These are phyloP conservation scores for Mesocentrotus franciscanus DNA, from an alignment of 53 echinoderm and acorn worm genomes.

Conservation along the genomic window DNA sequence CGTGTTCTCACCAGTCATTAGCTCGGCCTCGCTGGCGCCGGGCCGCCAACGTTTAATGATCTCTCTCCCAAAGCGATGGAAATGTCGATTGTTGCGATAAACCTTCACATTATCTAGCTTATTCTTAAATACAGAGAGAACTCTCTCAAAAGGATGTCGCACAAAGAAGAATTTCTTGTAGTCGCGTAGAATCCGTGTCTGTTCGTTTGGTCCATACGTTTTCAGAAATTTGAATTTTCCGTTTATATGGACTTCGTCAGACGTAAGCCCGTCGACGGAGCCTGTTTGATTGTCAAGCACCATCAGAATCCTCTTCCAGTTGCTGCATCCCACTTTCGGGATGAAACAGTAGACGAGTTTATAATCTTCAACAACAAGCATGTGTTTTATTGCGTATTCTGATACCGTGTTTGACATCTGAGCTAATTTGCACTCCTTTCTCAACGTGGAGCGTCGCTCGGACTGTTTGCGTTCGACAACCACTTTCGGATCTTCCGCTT, in stretches of 20 bases:
- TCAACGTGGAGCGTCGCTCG: background rate
- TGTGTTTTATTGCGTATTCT: conserved; percentile 67
- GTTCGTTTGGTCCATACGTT: background rate
- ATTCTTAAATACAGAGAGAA: conserved; percentile 66
- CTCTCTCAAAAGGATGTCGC: conserved; percentile 40
- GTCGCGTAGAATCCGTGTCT: conserved; percentile 24
- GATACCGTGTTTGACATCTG: background rate
- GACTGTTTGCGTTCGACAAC: background rate
- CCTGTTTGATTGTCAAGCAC: conserved; percentile 82
- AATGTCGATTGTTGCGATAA: conserved; percentile 81
- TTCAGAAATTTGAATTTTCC: conserved; percentile 23
- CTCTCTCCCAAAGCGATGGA: conserved; percentile 81
- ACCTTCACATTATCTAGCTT: conserved; percentile 76
- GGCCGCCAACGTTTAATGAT: conserved; percentile 85
- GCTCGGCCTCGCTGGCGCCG: conserved; percentile 74
- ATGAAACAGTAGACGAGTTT: conserved; percentile 87
- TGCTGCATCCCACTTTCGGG: conserved; percentile 91
- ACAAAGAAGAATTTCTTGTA: conserved; percentile 34
- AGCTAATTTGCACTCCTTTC: background rate
- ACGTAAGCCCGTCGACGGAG: conserved; percentile 73
- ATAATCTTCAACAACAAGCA: conserved; percentile 71
- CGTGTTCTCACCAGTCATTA: conserved; percentile 84
- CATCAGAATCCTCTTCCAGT: conserved; percentile 95
- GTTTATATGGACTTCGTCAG: conserved; percentile 80
- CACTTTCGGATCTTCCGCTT: conserved; percentile 15